Base-by-base conservation (phyloP, 2,888 invertebrate species). In the Emmelina monodactyla region DNA sequence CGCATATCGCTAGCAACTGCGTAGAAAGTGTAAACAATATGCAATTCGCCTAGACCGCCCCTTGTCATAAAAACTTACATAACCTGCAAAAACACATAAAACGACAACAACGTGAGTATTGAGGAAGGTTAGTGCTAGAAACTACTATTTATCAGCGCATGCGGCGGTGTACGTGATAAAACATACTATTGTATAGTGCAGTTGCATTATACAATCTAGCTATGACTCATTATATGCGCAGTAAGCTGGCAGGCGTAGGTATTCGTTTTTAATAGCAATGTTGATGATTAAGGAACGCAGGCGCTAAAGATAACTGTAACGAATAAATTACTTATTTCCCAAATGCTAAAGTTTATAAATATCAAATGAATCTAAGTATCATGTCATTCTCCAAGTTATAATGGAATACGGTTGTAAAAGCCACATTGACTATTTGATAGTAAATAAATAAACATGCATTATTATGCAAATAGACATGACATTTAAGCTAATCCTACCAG, bases 81-180 rank as follows among this genome's bases (percentile, higher is more conserved):
- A 29, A 34, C 13, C 32, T 22, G 33, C 34, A 19, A 22, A 14
- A 22, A 14, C 15, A 11, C 3, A 16, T 3, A 16, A 16, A 41
- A 40, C 37, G 41, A 38, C 35, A 46, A 46, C 42, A 36, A 35
- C 33, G 42, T 35, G 31, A 34, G 33, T 34, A 41, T 55, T 55
- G 50, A 46, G 50, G 14, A 22, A 31, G 39, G 39, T 39, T 34
- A 39, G 39, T 33, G 22, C 25, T 25, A 25, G 25, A 10, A 25
- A 28, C 32, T 14, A 19, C 3, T 25, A 3, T n/a, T 10, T 7
- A 10, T 10, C 4, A 10, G 11, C 25, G 9, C 25, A 10, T n/a
- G n/a, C n/a, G n/a, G n/a, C n/a, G n/a, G n/a, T n/a, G 11, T 25
- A 11, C 25, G 25, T 25, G 25, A 4, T 25, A 25, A 10, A 25